These are phyloP conservation scores for Gymnosoma rotundatum DNA, from an alignment of 2,888 invertebrate genomes.

Conservation along the genomic window DNA sequence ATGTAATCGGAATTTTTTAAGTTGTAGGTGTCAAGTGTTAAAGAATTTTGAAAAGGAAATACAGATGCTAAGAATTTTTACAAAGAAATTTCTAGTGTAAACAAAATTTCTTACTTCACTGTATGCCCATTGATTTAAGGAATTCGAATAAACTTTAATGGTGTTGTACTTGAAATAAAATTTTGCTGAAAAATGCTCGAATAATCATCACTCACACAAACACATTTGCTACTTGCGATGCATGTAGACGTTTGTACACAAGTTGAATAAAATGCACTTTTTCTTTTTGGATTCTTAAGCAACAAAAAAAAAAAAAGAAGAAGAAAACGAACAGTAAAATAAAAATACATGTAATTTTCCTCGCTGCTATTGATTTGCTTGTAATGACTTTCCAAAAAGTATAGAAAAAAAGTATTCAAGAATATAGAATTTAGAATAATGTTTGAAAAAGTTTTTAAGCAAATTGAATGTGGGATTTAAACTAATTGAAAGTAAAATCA, in stretches of 20 bases:
- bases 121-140: background rate
- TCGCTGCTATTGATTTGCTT: slow-evolving; percentile 31
- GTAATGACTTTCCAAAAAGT: slow-evolving; percentile 27
- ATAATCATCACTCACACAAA: slow-evolving; percentile 7
- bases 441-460: slow-evolving; percentile 49
- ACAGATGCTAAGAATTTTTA: too few relatives aligned
- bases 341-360: slow-evolving; percentile 2
- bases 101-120: slow-evolving; percentile 12
- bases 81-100: background rate
- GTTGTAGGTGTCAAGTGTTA: too few relatives aligned
- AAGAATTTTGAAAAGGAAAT: too few relatives aligned
- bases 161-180: slow-evolving; percentile 12
- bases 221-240: background rate
- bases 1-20: too few relatives aligned
- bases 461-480: slow-evolving; percentile 66
- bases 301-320: slow-evolving; percentile 44
- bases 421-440: slow-evolving; percentile 1
- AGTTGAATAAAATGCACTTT: slow-evolving; percentile 43
- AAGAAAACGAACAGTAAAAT: background rate
- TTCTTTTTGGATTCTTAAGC: slow-evolving; percentile 18
- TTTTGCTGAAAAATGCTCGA: slow-evolving; percentile 21
- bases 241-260: slow-evolving; percentile 34
- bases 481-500: slow-evolving; percentile 60
- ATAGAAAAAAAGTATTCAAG: background rate
- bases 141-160: slow-evolving; percentile 32